Conservation (phyloP, 2,797 vertebrate genomes). For the Sparus aurata region DNA sequence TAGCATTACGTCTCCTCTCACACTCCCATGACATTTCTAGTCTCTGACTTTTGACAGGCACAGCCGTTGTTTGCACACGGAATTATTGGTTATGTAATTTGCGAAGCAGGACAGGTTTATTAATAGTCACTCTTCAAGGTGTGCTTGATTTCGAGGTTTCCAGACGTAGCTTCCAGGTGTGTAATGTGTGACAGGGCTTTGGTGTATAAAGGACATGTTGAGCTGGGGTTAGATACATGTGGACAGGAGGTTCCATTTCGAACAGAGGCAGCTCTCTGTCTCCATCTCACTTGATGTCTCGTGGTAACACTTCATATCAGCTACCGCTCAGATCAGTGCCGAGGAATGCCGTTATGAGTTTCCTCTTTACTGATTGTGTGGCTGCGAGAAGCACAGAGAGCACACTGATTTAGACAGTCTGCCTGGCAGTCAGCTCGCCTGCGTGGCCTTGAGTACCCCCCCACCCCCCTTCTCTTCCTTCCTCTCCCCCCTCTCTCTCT, state of each 20-base stretch:
- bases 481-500: conserved; percentile 10
- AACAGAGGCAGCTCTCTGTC: background rate
- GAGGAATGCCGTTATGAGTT: conserved; percentile 69
- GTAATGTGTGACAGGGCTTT: conserved; percentile 7
- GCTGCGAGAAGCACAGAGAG: conserved; percentile 34
- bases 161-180: conserved; percentile 2
- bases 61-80: background rate
- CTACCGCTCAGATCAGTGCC: conserved; percentile 49
- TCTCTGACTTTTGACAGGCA: background rate
- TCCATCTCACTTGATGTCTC: background rate
- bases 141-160: background rate
- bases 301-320: conserved; percentile 38
- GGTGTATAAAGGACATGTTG: background rate
- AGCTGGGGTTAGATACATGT: conserved; percentile 19
- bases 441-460: conserved; percentile 63
- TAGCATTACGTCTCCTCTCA: background rate
- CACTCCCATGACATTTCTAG: background rate
- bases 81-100: conserved; percentile 10
- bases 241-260: background rate
- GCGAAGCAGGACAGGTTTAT: conserved; percentile 14
- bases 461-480: conserved; percentile 10
- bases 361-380: conserved; percentile 48
- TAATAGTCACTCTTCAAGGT: background rate
- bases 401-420: conserved; percentile 50
- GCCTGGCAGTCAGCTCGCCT: conserved; percentile 72